Evolutionary conservation across 1,140 invertebrate species (phyloP), one percentile per base, ranked within the genome.

Genomic region (Cheumatopsyche charites): DNA sequence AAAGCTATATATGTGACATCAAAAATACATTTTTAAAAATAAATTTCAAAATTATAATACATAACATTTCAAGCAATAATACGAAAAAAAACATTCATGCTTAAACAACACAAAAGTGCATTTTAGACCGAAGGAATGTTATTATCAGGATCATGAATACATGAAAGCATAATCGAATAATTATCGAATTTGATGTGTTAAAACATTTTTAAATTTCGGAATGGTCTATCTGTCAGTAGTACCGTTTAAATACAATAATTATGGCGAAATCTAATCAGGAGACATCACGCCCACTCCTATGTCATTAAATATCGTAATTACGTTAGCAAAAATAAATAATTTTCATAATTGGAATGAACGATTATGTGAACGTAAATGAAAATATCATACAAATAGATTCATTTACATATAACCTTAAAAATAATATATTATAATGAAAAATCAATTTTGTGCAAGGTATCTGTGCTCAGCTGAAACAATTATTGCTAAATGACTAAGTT

Each of bases 21-120:
- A 29, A 62, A 65, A 65, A 41, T 42, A 36, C 62, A 65, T 17
- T 19, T 65, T 13, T 65, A 65, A 65, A 65, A 45, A 36, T 36
- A 45, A 65, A 65, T 52, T 52, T 52, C 47, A 52, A 67, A 42
- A 42, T 36, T 62, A 49, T 52, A 55, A 52, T 52, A 21, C 45
- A 61, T 52, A 74, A 74, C 69, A 71, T 62, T 70, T 58, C 29
- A 72, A 72, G 70, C 66, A 65, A 49, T 36, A 17, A 52, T 52
- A 52, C n/a, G 72, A 68, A 62, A 71, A 67, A 71, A 71, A 71
- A 72, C 71, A 75, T 55, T 63, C 74, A 75, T 75, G 74, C 74
- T 72, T 25, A 55, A 73, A 75, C 71, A 75, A 75, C 71, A 71
- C 74, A 61, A 67, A 55, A 68, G 74, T 71, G 71, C 71, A 71